phyloP scores from a whole-genome alignment of 2,113 vertebrate species.

The Caracal caracal region DNA sequence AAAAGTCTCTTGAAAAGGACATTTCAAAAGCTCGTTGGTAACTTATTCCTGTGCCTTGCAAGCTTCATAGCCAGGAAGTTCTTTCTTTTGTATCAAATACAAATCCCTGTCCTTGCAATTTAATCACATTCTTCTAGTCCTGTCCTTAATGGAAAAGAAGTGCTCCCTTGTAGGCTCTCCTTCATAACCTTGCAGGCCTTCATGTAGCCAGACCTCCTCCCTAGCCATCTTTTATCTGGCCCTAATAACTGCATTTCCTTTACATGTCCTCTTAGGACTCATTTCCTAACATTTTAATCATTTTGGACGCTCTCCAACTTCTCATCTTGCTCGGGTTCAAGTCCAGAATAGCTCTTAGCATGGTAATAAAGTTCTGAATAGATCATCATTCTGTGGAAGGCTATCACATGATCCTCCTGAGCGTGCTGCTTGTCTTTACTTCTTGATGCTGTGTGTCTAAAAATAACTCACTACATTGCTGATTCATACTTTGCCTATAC shows the following conservation, averaged over 20 bases:
- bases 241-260: slow-evolving; percentile 43
- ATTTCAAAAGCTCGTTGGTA: slow-evolving; percentile 26
- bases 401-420: background rate
- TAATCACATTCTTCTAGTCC: background rate
- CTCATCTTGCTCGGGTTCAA: slow-evolving; percentile 15
- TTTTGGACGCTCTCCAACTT: background rate
- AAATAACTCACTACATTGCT: background rate
- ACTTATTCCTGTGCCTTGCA: background rate
- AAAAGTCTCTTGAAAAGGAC: background rate
- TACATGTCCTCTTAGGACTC: background rate
- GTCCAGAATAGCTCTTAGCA: background rate
- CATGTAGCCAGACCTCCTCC: background rate
- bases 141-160: background rate
- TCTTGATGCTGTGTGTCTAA: background rate
- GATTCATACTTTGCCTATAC: background rate
- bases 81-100: background rate
- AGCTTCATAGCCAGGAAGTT: background rate
- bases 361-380: background rate
- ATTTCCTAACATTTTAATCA: background rate
- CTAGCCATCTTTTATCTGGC: slow-evolving; percentile 14
- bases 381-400: background rate
- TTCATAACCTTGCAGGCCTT: background rate
- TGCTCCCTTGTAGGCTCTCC: background rate
- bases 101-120: background rate
- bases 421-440: background rate